Evolutionary conservation across 2,113 vertebrate species (phyloP), one percentile per base, ranked within the genome.

Genomic region (Psilopogon haemacephalus): DNA sequence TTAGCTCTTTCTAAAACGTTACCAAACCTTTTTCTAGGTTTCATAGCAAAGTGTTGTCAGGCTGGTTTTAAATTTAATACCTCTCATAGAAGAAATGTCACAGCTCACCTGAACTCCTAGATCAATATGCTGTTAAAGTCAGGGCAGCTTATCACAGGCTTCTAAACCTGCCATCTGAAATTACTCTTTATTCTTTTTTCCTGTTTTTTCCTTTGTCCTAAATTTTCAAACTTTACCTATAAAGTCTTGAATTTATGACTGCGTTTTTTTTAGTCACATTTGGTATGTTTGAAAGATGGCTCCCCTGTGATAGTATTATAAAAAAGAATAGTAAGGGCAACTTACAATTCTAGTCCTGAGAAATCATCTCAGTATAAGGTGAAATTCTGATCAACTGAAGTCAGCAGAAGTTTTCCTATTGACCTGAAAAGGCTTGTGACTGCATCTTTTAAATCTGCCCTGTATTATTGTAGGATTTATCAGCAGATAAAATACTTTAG

Each of bases 231-330:
- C 76, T 96, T 95, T 16, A 44, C 86, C 56, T 94, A 65, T 91
- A 15, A 93, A 76, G 52, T 95, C 84, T 62, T 91, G 89, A 94
- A 94, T 94, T 95, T 94, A 94, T 84, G 58, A 84, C 64, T 91
- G 56, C 40, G 4, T 27, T 64, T 72, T 75, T 84, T 84, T 74
- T 85, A 26, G 37, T 86, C 70, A 24, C 65, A 27, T 71, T 52
- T 60, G 33, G 26, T 88, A 1, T 84, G 21, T 84, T 78, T 84
- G 74, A 84, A 82, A 69, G 30, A 48, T 79, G 55, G 75, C 40
- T 77, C 37, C 80, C 55, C 15, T 93, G 91, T 88, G 87, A 93
- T 84, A 81, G 52, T 77, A 67, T 56, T 69, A 63, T 94, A 93
- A 70, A 96, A 97, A 94, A 79, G 33, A 87, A 63, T 38, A 74